phyloP scores from a whole-genome alignment of 2,888 invertebrate genomes.

The Troglohyphantes excavatus region DNA sequence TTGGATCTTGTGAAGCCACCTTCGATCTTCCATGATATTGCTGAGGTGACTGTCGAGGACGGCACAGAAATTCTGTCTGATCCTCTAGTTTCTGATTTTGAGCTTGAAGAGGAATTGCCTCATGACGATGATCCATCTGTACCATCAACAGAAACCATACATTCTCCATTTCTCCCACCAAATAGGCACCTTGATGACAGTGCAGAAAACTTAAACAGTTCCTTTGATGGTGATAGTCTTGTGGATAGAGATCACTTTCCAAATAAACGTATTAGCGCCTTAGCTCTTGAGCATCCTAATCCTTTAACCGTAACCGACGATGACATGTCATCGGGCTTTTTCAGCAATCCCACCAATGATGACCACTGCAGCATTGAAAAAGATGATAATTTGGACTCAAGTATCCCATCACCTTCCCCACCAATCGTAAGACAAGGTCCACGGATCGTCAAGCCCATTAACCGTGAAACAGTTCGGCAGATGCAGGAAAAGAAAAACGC shows the following conservation, averaged over 20 bases:
- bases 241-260: conserved; percentile 33
- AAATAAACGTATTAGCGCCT: conserved; percentile 50
- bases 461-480: conserved; percentile 75
- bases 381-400: conserved; percentile 82
- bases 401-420: conserved; percentile 14
- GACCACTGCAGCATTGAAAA: conserved; percentile 84
- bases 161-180: conserved; percentile 84
- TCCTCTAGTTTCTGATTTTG: conserved; percentile 85
- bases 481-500: conserved; percentile 77
- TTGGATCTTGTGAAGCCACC: conserved; percentile 89
- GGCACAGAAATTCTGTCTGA: conserved; percentile 84
- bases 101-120: conserved; percentile 82
- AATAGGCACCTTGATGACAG: conserved; percentile 53
- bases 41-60: conserved; percentile 85
- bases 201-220: conserved; percentile 75
- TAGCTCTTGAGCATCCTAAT: conserved; percentile 47
- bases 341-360: conserved; percentile 28
- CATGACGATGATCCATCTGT: conserved; percentile 79
- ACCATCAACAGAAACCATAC: conserved; percentile 85
- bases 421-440: conserved; percentile 81
- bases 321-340: conserved; percentile 47
- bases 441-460: conserved; percentile 84
- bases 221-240: conserved; percentile 66
- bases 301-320: conserved; percentile 34
- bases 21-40: conserved; percentile 88